These are phyloP conservation scores for Decapterus maruadsi DNA, from an alignment of 2,797 vertebrate species.

Conservation along the genomic window DNA sequence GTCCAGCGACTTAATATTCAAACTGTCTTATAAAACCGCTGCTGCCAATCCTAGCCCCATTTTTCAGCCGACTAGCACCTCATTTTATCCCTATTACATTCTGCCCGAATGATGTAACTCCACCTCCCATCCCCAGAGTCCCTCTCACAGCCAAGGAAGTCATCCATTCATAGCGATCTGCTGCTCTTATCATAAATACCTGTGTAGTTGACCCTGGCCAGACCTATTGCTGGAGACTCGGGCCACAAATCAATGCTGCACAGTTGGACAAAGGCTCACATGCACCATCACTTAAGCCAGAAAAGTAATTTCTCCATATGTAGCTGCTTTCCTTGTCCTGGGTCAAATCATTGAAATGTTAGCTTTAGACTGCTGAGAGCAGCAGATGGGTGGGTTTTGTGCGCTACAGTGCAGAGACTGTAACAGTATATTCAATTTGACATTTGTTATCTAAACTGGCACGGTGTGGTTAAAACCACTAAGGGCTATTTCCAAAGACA, in stretches of 20 bases:
- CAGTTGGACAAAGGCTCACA: conserved; percentile 39
- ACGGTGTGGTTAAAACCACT: not conserved
- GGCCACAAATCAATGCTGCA: conserved; percentile 50
- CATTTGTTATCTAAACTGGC: not conserved
- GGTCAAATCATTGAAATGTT: conserved; percentile 12
- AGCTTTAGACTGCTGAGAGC: not conserved
- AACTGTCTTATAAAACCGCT: conserved; percentile 64
- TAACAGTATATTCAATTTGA: not conserved
- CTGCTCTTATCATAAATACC: conserved; percentile 55
- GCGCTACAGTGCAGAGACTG: not conserved
- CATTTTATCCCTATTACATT: conserved; percentile 75
- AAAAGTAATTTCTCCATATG: conserved; percentile 25
- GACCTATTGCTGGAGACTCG: conserved; percentile 24
- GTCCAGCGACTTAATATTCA: conserved; percentile 72
- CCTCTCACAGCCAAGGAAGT: conserved; percentile 47
- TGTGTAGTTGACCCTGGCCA: conserved; percentile 38
- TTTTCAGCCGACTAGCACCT: conserved; percentile 65
- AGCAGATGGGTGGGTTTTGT: not conserved
- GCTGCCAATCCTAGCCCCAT: conserved; percentile 59
- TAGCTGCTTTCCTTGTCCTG: conserved; percentile 5
- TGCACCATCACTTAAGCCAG: conserved; percentile 10
- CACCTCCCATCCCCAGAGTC: conserved; percentile 28
- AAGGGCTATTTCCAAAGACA: not conserved
- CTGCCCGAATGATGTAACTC: conserved; percentile 57
- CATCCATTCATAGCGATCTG: conserved; percentile 55